Base-by-base conservation (phyloP, 2,888 invertebrate species). In the Athalia circularis region DNA sequence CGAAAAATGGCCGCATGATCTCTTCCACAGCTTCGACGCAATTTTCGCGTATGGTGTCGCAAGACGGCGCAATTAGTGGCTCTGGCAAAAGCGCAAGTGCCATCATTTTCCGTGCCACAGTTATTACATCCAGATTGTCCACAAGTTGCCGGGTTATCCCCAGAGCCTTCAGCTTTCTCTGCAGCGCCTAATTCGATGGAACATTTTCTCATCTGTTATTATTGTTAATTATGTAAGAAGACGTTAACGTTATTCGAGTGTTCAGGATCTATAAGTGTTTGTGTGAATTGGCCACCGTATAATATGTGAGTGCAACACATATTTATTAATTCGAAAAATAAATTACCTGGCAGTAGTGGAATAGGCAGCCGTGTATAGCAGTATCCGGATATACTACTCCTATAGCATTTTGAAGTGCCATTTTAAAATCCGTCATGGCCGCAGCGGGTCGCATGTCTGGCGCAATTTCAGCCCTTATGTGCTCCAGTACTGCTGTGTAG, bases 91-190 rank as follows among this genome's bases (percentile, higher is more conserved):
- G 62, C 9, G 62, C 62, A 62, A 62, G 62, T 4, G 62, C 62
- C 15, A 62, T 62, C 62, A 62, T 62, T 62, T 62, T 62, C 5
- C 62, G 62, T 4, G 4, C 8, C 29, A 29, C 29, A 5, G 7
- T 62, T 9, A 3, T 15, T 4, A 62, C 8, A 6, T 62, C 62
- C 62, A 29, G 62, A 62, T 62, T 62, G 6, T 13, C 62, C 5
- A 7, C 29, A 8, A 62, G 29, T 62, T 62, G 62, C 29, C 29
- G 62, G 29, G 9, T 29, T 62, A 62, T 13, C 29, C 62, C 62
- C 62, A 62, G 29, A 3, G 62, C 62, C 15, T 62, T 62, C n/a
- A 62, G 29, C 62, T 62, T 62, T 62, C 62, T 62, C 15, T 62
- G 62, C 62, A 62, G 29, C 9, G 62, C 62, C 62, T 62, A 29